phyloP scores from a whole-genome alignment of 2,888 invertebrate species.

The Rhagonycha fulva region DNA sequence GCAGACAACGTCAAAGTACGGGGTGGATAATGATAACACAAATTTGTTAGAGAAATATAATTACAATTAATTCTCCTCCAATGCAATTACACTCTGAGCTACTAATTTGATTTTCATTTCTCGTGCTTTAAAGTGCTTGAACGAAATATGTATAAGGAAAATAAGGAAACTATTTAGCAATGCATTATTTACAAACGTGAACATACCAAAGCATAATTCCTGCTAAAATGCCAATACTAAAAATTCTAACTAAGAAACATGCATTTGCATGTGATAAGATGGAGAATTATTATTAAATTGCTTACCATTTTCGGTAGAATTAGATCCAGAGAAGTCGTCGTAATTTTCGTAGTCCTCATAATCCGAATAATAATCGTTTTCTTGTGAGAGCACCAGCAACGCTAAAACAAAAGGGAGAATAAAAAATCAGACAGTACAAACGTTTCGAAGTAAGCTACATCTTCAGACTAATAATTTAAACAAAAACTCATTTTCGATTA shows the following conservation, averaged over 20 bases:
- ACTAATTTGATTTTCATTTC: not conserved
- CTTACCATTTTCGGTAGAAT: slow-evolving; percentile 49
- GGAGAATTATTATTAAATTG: not conserved
- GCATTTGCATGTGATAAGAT: not conserved
- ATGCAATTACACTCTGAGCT: not conserved
- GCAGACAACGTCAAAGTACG: not conserved
- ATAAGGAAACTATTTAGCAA: not conserved
- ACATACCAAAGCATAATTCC: not conserved
- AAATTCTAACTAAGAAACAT: not conserved
- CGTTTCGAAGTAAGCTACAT: not conserved
- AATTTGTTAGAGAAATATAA: not conserved
- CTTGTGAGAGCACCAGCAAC: slow-evolving; percentile 45
- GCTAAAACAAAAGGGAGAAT: slow-evolving; percentile 41
- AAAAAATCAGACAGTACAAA: not conserved
- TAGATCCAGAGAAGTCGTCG: slow-evolving; percentile 42
- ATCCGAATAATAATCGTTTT: slow-evolving; percentile 32
- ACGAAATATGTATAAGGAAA: not conserved
- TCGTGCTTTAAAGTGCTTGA: not conserved
- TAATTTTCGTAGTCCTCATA: slow-evolving; percentile 47
- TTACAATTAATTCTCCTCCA: not conserved
- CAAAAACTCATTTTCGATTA: not conserved
- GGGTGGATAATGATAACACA: not conserved
- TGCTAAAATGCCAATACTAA: not conserved
- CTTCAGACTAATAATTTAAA: not conserved
- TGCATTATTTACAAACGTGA: not conserved